phyloP scores from a whole-genome alignment of 2,888 invertebrate genomes.

The Pristionchus entomophagus region DNA sequence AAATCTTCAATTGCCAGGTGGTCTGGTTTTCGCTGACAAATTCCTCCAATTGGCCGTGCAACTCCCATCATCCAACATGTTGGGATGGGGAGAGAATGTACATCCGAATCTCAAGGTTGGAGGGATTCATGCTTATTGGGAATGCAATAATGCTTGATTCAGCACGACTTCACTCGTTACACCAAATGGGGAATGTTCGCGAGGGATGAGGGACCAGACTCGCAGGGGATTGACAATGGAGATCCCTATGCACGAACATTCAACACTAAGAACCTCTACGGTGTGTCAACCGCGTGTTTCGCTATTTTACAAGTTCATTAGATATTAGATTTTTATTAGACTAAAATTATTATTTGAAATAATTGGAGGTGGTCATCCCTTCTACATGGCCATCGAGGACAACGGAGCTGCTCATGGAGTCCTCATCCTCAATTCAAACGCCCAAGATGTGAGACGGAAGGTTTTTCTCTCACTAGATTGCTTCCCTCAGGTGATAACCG shows the following conservation, averaged over 20 bases:
- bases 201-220: slow-evolving; percentile 70
- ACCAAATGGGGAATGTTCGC: slow-evolving; percentile 72
- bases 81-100: slow-evolving; percentile 74
- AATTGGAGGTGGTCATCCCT: slow-evolving; percentile 69
- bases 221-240: slow-evolving; percentile 45
- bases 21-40: slow-evolving; percentile 71
- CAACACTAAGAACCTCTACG: slow-evolving; percentile 69
- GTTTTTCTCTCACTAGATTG: background rate
- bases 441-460: slow-evolving; percentile 59
- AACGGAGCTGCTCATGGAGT: slow-evolving; percentile 73
- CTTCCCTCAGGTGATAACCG: slow-evolving; percentile 54
- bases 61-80: slow-evolving; percentile 69
- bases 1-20: slow-evolving; percentile 54
- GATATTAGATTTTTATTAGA: no score
- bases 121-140: background rate
- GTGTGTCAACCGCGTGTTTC: slow-evolving; percentile 46
- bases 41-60: slow-evolving; percentile 73
- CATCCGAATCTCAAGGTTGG: slow-evolving; percentile 69
- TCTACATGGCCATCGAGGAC: slow-evolving; percentile 69
- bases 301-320: no score
- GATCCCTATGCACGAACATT: background rate
- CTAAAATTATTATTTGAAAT: background rate
- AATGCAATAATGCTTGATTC: slow-evolving; percentile 31
- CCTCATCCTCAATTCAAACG: slow-evolving; percentile 71
- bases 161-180: slow-evolving; percentile 71